Evolutionary conservation across 2,113 vertebrate genomes (phyloP).

Genomic region (Deroptyus accipitrinus): DNA sequence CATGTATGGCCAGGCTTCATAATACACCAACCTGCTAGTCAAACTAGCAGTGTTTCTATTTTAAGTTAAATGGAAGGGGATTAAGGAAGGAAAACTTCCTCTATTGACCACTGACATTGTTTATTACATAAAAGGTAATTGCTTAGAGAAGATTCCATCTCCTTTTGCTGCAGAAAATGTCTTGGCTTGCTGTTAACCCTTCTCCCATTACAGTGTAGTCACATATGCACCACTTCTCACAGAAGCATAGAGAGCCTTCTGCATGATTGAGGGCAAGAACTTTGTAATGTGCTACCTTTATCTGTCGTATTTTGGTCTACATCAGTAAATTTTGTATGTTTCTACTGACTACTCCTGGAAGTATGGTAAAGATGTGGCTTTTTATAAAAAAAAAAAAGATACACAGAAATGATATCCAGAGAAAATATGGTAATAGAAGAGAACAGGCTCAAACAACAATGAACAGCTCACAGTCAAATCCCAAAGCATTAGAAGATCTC

Average conservation of each 20-base stretch:
- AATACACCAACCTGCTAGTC: not conserved
- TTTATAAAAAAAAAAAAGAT: conserved; percentile 35
- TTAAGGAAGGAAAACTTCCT: conserved; percentile 9
- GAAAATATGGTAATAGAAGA: conserved; percentile 62
- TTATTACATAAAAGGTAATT: conserved; percentile 55
- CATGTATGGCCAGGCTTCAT: not conserved
- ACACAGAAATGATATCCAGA: conserved; percentile 31
- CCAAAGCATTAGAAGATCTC: conserved; percentile 60
- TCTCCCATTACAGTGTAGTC: conserved; percentile 17
- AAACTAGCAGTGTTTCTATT: not conserved
- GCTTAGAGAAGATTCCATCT: not conserved
- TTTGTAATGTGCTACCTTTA: conserved; percentile 53
- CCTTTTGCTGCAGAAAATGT: conserved; percentile 14
- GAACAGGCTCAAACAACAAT: conserved; percentile 53
- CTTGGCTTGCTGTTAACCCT: conserved; percentile 34
- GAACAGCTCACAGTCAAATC: conserved; percentile 50
- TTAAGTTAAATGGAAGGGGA: conserved; percentile 1
- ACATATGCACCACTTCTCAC: not conserved
- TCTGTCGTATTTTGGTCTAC: conserved; percentile 42
- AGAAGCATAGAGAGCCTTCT: conserved; percentile 10
- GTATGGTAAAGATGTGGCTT: conserved; percentile 43
- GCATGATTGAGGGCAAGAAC: conserved; percentile 56
- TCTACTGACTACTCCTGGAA: conserved; percentile 21
- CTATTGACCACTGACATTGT: conserved; percentile 34
- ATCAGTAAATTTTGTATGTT: conserved; percentile 34